These are phyloP conservation scores for Ochropleura leucogaster DNA, from an alignment of 2,888 invertebrate species.

Conservation along the genomic window DNA sequence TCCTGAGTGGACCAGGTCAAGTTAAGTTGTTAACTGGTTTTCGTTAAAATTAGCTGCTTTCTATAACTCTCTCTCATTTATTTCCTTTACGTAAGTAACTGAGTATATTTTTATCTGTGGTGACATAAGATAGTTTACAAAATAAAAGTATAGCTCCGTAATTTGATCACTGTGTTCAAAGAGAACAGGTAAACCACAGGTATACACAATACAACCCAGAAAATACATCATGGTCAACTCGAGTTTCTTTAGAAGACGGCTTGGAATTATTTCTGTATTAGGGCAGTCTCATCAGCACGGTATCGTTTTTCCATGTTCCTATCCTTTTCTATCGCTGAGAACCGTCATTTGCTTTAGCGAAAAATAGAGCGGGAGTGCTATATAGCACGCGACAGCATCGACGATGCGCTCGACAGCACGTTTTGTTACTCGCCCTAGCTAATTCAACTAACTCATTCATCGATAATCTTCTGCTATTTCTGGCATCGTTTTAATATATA, in stretches of 20 bases:
- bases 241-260: constrained; percentile 17
- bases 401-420: not conserved
- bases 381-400: not conserved
- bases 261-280: constrained; percentile 5
- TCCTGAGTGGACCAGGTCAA: constrained; percentile 56
- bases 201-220: constrained; percentile 8
- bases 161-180: constrained; percentile 15
- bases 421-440: not conserved
- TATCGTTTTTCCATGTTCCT: not conserved
- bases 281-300: not conserved
- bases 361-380: not conserved
- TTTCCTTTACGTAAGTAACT: constrained; percentile 18
- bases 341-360: not conserved
- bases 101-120: constrained; percentile 4
- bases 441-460: constrained; percentile 8
- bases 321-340: not conserved
- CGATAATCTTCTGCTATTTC: not conserved
- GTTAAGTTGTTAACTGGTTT: constrained; percentile 55
- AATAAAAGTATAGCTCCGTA: constrained; percentile 16
- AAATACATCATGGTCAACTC: not conserved
- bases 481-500: constrained; percentile 18
- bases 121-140: constrained; percentile 3
- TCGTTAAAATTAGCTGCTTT: constrained; percentile 53
- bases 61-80: constrained; percentile 52
- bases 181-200: constrained; percentile 30